Evolutionary conservation across 2,888 invertebrate genomes (phyloP), one percentile per base, ranked within the genome.

Genomic region (Lasioglossum malachurum): DNA sequence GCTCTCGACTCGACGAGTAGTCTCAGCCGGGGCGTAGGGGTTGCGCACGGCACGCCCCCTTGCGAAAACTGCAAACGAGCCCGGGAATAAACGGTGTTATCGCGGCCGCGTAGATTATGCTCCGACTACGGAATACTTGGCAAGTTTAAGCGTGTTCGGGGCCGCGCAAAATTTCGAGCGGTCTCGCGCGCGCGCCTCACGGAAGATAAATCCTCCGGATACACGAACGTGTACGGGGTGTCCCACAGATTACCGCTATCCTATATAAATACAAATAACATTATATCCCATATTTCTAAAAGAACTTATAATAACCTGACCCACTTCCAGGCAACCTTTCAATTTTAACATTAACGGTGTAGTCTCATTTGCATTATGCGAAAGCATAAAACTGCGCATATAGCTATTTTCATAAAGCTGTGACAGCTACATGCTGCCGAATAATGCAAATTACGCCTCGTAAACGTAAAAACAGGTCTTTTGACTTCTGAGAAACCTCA

Each of bases 171-270:
- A 77, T 77, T 77, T 77, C 76, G 60, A 64, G 27, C 44, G 64
- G 31, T 64, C 44, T n/a, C 60, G n/a, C 23, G 14, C 75, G 31
- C 75, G 2, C 38, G 31, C 4, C 67, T 35, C 35, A 7, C 19
- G 60, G 16, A 69, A 69, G 86, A 85, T 85, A 85, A 82, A 82
- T 85, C 75, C 78, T 4, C 44, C 76, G n/a, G 82, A 79, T 76
- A 67, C 67, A 23, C 23, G 23, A 38, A 38, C 38, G 10, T 12
- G 23, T 38, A 23, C 38, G 1, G 23, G 38, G 38, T 38, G 38
- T 69, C 38, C 4, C 69, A 8, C 31, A 60, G 27, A 60, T 60
- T 31, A 12, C 60, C 60, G 7, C 16, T 27, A 27, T 27, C 27
- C 5, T 16, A 16, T 27, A 14, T 31, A 5, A 16, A 2, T 60